phyloP scores from a whole-genome alignment of 1,140 invertebrate genomes.

The Drosophila kurseongensis region DNA sequence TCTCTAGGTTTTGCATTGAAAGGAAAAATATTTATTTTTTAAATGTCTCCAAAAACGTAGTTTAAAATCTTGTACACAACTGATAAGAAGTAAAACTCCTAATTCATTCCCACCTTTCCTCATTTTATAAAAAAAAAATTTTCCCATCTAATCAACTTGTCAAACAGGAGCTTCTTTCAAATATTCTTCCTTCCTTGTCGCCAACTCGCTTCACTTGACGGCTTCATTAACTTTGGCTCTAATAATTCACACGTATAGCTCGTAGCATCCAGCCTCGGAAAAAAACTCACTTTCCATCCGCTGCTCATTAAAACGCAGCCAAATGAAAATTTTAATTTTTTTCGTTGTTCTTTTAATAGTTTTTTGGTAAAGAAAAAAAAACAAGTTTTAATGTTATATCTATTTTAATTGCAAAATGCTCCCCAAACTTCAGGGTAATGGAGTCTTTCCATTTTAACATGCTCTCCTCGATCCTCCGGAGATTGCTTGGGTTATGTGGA shows the following conservation, averaged over 20 bases:
- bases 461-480: constrained; percentile 8
- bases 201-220: constrained; percentile 22
- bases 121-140: neutral
- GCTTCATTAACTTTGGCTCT: constrained; percentile 61
- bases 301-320: constrained; percentile 45
- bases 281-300: neutral
- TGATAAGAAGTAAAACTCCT: neutral
- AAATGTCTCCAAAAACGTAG: neutral
- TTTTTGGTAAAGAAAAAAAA: neutral
- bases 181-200: neutral
- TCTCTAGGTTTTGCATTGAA: too few relatives aligned
- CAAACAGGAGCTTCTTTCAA: constrained; percentile 28
- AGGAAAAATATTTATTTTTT: too few relatives aligned
- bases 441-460: constrained; percentile 17
- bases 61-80: neutral
- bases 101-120: neutral
- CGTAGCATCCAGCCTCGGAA: neutral
- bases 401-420: constrained; percentile 52
- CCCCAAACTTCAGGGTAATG: constrained; percentile 38
- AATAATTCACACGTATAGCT: constrained; percentile 59
- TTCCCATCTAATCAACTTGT: constrained; percentile 33
- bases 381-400: constrained; percentile 44
- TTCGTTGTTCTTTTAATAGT: constrained; percentile 24
- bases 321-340: constrained; percentile 52
- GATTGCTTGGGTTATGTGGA: constrained; percentile 18